Evolutionary conservation across 2,888 invertebrate species (phyloP).

Genomic region (Rhodophaea formosa): DNA sequence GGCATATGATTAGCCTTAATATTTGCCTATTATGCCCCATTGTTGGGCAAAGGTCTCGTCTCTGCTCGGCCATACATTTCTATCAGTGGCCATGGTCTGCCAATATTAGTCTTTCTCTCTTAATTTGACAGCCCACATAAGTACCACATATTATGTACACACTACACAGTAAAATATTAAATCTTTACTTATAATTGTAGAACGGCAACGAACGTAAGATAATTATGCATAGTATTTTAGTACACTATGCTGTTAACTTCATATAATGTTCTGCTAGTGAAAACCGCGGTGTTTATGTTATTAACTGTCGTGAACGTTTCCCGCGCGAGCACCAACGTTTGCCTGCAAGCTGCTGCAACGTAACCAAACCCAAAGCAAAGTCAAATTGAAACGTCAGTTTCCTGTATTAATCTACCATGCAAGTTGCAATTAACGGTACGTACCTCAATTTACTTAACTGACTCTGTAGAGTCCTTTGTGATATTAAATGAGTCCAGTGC

Average conservation of each 20-base stretch:
- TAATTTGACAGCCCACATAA: too few species aligned
- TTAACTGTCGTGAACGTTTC: neutral
- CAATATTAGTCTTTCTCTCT: too few species aligned
- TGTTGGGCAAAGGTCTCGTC: too few species aligned
- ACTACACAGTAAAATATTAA: neutral
- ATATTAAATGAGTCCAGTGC: too few species aligned
- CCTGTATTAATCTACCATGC: slow-evolving; percentile 38
- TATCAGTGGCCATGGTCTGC: too few species aligned
- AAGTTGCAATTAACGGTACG: slow-evolving; percentile 18
- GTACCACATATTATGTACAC: too few species aligned
- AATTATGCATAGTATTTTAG: neutral
- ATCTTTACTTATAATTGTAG: too few species aligned
- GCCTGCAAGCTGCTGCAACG: neutral
- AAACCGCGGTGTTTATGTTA: neutral
- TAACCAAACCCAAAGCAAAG: slow-evolving; percentile 35
- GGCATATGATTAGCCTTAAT: too few species aligned
- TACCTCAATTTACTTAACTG: neutral
- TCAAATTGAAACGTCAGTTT: slow-evolving; percentile 69
- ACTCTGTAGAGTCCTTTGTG: neutral
- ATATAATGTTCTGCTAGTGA: neutral
- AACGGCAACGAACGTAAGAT: neutral
- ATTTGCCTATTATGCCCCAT: too few species aligned
- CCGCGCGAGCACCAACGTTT: neutral
- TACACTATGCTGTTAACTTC: neutral
- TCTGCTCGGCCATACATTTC: too few species aligned